Evolutionary conservation across 2,113 vertebrate genomes (phyloP).

Genomic region (Oncorhynchus gorbuscha): DNA sequence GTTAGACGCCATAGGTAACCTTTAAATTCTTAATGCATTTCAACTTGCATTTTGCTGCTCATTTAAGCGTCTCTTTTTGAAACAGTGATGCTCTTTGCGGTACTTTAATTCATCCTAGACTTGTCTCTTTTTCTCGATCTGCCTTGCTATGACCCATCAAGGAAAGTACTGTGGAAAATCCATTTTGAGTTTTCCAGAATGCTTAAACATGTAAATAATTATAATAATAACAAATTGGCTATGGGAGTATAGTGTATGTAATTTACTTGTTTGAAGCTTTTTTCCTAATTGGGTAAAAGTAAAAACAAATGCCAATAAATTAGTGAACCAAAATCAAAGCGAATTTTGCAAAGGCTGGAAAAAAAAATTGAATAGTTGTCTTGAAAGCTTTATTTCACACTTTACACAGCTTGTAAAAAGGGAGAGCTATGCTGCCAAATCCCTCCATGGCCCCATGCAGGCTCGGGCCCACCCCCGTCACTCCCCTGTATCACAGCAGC

Average conservation of each 20-base stretch:
- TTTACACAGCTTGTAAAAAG: constrained; percentile 47
- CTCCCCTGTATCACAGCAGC: constrained; percentile 71
- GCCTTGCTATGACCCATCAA: constrained; percentile 39
- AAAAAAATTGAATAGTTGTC: constrained; percentile 42
- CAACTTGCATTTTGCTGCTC: too few relatives aligned
- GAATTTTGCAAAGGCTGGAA: constrained; percentile 34
- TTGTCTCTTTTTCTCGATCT: background rate
- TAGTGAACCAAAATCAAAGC: constrained; percentile 29
- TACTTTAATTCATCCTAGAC: constrained; percentile 40
- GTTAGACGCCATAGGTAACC: too few relatives aligned
- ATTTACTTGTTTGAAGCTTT: constrained; percentile 23
- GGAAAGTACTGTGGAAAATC: constrained; percentile 53
- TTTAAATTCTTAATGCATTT: too few relatives aligned
- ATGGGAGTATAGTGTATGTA: constrained; percentile 16
- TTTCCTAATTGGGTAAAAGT: constrained; percentile 1
- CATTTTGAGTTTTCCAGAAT: constrained; percentile 43
- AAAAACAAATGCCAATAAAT: constrained; percentile 10
- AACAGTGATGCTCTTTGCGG: constrained; percentile 54
- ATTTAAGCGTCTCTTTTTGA: constrained; percentile 26
- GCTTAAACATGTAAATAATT: constrained; percentile 14
- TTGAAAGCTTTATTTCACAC: constrained; percentile 55
- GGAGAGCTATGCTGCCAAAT: constrained; percentile 57
- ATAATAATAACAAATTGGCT: constrained; percentile 41
- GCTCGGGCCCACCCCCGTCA: background rate
- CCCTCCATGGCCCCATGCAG: background rate